Base-by-base conservation (phyloP, 2,888 invertebrate genomes). In the Ormia ochracea region DNA sequence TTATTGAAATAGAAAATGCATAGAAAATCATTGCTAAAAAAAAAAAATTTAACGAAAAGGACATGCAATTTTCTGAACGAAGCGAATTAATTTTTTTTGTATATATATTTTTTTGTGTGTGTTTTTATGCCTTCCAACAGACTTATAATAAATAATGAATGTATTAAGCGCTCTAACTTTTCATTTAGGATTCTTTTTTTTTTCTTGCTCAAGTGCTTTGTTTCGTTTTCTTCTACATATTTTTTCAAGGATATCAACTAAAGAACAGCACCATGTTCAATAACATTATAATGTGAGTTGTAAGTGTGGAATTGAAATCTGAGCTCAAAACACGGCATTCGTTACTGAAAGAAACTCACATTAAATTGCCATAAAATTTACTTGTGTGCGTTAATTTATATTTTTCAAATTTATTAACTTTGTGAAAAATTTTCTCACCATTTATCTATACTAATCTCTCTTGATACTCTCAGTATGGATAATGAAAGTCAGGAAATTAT, bases 401-500 rank as follows among this genome's bases (percentile, higher is more conserved):
- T 38, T 10, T 26, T 33, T n/a, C 14, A 21, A 33, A 6, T 10
- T 63, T 28, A 26, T 14, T 21, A 28, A 59, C 33, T 36, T 31
- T 54, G 41, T 59, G 4, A 17, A 43, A 12, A 28, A 10, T 12
- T n/a, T 31, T 26, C 19, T 10, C 50, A 52, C 33, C 68, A 10
- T 50, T 26, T 26, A 41, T 50, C 19, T 54, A n/a, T 56, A 33
- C 45, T 58, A 76, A 80, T 80, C 80, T 80, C 80, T 56, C 80
- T 80, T 72, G 48, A 26, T 61, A 76, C 80, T 80, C 61, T 80
- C 80, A 76, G 33, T 9, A 50, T 61, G 56, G 10, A 1, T 5
- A 48, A 52, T 80, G 80, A 80, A 80, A 80, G 80, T 80, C 66
- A 76, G 80, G 80, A 80, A 80, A 80, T 72, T 72, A 61, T 72